phyloP scores from a whole-genome alignment of 1,140 invertebrate genomes.

The Micrasema minimum region DNA sequence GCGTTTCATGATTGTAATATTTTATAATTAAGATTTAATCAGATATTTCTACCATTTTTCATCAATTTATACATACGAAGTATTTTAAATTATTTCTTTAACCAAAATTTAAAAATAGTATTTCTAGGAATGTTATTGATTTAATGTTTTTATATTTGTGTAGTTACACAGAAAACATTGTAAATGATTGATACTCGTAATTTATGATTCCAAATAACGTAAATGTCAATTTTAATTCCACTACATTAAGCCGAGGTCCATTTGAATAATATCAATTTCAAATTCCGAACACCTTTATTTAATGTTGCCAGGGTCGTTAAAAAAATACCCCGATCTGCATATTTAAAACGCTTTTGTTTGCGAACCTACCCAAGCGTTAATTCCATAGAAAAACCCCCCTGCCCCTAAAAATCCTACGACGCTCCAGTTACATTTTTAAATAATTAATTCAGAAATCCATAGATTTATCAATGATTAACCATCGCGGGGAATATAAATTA shows the following conservation, averaged over 20 bases:
- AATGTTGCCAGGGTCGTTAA: conserved; percentile 46
- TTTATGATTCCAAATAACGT: conserved; percentile 19
- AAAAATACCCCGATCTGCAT: conserved; percentile 52
- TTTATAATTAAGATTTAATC: too few relatives aligned
- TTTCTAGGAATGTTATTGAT: too few relatives aligned
- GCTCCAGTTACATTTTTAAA: conserved; percentile 46
- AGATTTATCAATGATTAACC: conserved; percentile 52
- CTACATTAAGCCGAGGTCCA: conserved; percentile 28
- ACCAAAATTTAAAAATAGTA: too few relatives aligned
- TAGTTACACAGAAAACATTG: too few relatives aligned
- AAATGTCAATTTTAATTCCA: conserved; percentile 40
- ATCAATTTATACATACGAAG: too few relatives aligned
- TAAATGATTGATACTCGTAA: too few relatives aligned
- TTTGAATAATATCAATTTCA: conserved; percentile 43
- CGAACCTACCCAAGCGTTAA: conserved; percentile 51
- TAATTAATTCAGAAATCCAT: conserved; percentile 52
- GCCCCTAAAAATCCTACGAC: conserved; percentile 12
- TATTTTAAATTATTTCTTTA: too few relatives aligned
- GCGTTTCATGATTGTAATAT: too few relatives aligned
- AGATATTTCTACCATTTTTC: too few relatives aligned
- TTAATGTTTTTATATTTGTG: too few relatives aligned
- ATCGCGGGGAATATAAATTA: conserved; percentile 49
- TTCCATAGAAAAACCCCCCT: conserved; percentile 33
- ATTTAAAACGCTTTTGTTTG: conserved; percentile 52
- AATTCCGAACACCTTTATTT: conserved; percentile 47